Conservation (phyloP, 2,797 vertebrate species). For the Centropyge bicolor region DNA sequence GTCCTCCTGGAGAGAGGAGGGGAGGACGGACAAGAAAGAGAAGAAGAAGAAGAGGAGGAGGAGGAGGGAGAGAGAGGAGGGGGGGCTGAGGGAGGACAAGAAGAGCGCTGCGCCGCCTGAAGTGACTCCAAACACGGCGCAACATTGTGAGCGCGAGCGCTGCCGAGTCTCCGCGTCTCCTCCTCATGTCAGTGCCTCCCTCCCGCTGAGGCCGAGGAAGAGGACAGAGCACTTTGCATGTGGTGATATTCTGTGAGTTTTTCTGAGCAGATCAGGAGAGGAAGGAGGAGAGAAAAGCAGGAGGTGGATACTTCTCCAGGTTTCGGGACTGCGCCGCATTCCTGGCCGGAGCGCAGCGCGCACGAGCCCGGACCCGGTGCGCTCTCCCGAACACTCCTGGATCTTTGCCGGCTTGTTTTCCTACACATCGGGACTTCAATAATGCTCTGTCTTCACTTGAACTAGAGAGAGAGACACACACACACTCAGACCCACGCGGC, state of each 20-base stretch:
- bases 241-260: constrained; percentile 18
- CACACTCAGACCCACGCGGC: neutral
- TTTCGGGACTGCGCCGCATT: constrained; percentile 55
- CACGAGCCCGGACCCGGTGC: constrained; percentile 60
- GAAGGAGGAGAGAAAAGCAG: neutral
- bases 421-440: neutral
- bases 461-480: constrained; percentile 12
- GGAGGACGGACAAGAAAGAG: constrained; percentile 17
- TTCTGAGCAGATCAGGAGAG: constrained; percentile 7
- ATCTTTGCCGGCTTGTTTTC: constrained; percentile 7
- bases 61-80: neutral
- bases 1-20: constrained; percentile 60
- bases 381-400: constrained; percentile 17
- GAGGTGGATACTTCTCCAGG: constrained; percentile 44
- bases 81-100: constrained; percentile 12
- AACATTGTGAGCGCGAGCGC: constrained; percentile 38
- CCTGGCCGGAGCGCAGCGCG: constrained; percentile 57
- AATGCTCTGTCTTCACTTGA: constrained; percentile 30
- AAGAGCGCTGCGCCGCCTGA: constrained; percentile 31
- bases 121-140: constrained; percentile 56
- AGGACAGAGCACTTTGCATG: constrained; percentile 11
- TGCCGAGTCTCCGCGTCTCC: constrained; percentile 3
- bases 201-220: constrained; percentile 1
- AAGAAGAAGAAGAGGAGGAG: neutral
- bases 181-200: constrained; percentile 11